Evolutionary conservation across 2,888 invertebrate genomes (phyloP).

Genomic region (Aphrophora alni): DNA sequence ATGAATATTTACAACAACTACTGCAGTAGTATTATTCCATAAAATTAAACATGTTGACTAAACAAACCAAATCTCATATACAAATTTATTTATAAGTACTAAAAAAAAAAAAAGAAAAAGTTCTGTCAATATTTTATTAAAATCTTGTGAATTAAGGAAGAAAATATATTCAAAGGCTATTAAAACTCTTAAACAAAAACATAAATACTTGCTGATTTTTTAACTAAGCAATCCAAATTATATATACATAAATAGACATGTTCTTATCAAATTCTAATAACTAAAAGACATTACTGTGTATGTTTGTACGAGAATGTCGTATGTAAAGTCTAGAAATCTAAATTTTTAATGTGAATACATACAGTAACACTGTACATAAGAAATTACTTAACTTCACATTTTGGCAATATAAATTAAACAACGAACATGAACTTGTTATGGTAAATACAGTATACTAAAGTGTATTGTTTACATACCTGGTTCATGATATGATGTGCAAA

Average conservation of each 20-base stretch:
- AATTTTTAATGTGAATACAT: background rate
- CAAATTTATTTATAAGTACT: no score
- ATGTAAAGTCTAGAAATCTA: background rate
- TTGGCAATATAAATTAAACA: background rate
- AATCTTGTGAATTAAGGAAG: background rate
- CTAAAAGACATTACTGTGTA: background rate
- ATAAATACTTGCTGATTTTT: background rate
- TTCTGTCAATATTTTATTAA: background rate
- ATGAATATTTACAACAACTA: no score
- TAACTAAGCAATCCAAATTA: background rate
- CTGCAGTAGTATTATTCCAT: no score
- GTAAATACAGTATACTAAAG: background rate
- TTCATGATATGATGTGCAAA: background rate
- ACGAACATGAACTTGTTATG: background rate
- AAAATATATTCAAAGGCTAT: background rate
- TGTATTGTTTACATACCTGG: conserved; percentile 1
- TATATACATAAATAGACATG: background rate
- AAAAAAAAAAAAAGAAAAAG: no score
- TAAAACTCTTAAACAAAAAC: background rate
- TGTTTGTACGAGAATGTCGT: background rate
- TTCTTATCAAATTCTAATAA: background rate
- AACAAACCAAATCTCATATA: no score
- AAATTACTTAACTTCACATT: background rate
- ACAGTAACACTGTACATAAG: background rate
- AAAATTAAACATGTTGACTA: no score